phyloP scores from a whole-genome alignment of 2,888 invertebrate species.

The Agrenia bidenticulata region DNA sequence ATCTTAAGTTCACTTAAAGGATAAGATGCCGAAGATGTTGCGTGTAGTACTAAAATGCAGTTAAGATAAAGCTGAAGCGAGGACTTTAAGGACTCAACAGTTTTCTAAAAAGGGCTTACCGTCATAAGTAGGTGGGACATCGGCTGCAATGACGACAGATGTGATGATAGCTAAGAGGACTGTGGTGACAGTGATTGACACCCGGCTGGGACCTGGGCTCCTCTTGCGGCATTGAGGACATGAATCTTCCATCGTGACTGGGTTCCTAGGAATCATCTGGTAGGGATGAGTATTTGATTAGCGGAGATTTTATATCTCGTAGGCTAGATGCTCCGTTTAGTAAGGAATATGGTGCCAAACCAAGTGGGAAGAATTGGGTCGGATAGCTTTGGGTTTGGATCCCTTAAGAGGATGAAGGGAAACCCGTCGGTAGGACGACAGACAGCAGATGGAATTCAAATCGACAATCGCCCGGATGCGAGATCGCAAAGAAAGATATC shows the following conservation, averaged over 20 bases:
- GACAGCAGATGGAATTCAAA: too few relatives aligned
- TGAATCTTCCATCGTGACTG: slow-evolving; percentile 47
- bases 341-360: too few relatives aligned
- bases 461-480: too few relatives aligned
- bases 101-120: slow-evolving; percentile 43
- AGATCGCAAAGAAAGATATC: too few relatives aligned
- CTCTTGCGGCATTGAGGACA: slow-evolving; percentile 41
- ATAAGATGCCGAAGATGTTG: slow-evolving; percentile 7
- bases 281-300: slow-evolving; percentile 17
- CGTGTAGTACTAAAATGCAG: not conserved
- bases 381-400: too few relatives aligned
- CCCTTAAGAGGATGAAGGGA: too few relatives aligned
- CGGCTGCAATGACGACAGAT: slow-evolving; percentile 50
- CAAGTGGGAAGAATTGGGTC: too few relatives aligned
- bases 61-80: slow-evolving; percentile 6
- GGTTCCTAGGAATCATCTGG: slow-evolving; percentile 39
- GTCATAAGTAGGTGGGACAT: slow-evolving; percentile 50
- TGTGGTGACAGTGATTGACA: slow-evolving; percentile 52
- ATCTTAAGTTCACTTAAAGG: too few relatives aligned
- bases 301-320: not conserved
- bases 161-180: slow-evolving; percentile 52
- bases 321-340: not conserved
- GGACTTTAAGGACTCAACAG: not conserved
- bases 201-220: slow-evolving; percentile 2
- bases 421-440: too few relatives aligned